Percentiles rank a stretch among this genome's conserved stretches.
phyloP scores from a whole-genome alignment of 2,888 invertebrate species.

The Sisyra nigra region DNA sequence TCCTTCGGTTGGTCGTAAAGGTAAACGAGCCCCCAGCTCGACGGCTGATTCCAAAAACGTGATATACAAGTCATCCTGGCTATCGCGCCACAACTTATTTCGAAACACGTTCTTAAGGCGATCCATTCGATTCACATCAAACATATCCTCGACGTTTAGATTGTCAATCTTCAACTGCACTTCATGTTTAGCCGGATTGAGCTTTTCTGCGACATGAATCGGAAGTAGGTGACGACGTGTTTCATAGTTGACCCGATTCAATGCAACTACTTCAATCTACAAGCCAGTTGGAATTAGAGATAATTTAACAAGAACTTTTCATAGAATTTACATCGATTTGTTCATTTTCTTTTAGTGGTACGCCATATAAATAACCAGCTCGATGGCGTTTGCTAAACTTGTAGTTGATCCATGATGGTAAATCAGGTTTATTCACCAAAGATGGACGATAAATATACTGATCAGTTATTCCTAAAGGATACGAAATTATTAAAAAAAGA shows the following conservation, averaged over 20 bases:
- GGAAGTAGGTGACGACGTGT: constrained; percentile 46
- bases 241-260: constrained; percentile 64
- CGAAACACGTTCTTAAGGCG: constrained; percentile 62
- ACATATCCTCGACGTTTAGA: constrained; percentile 73
- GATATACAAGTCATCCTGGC: constrained; percentile 56
- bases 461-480: constrained; percentile 15
- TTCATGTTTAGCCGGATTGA: constrained; percentile 52
- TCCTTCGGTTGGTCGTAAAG: constrained; percentile 65
- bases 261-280: constrained; percentile 55
- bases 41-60: constrained; percentile 76
- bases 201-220: constrained; percentile 47
- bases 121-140: constrained; percentile 53
- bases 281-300: constrained; percentile 16
- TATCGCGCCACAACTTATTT: constrained; percentile 62
- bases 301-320: constrained; percentile 21
- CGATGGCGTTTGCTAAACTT: constrained; percentile 63
- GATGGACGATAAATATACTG: constrained; percentile 61
- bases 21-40: constrained; percentile 67
- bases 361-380: constrained; percentile 71
- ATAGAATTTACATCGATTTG: background rate
- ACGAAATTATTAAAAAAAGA: background rate
- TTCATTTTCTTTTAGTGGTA: constrained; percentile 37
- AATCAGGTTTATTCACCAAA: constrained; percentile 59
- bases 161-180: constrained; percentile 81
- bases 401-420: constrained; percentile 76